Conservation (phyloP, 2,797 vertebrate genomes). For the Poecilia velifera region DNA sequence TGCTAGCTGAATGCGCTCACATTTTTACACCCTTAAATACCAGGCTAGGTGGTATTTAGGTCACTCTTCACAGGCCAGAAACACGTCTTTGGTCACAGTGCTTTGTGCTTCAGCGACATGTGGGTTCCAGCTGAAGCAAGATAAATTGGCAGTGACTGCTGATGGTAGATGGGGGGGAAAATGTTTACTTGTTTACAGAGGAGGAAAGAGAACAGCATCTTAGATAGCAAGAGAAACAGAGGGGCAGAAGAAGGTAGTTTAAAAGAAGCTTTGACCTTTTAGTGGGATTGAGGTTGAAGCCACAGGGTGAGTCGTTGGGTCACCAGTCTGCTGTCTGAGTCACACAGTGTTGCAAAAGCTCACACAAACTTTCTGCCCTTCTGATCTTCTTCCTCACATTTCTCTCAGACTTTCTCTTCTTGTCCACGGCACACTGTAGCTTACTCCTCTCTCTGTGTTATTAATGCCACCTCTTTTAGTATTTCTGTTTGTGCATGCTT, state of each 20-base stretch:
- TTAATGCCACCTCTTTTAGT: constrained; percentile 40
- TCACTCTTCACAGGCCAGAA: constrained; percentile 29
- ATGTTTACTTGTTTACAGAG: constrained; percentile 3
- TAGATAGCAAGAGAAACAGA: constrained; percentile 20
- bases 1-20: constrained; percentile 24
- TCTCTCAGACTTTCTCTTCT: constrained; percentile 22
- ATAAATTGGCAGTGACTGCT: constrained; percentile 24
- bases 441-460: constrained; percentile 17
- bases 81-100: constrained; percentile 30
- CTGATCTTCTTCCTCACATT: constrained; percentile 28
- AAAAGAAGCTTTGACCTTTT: constrained; percentile 61
- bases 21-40: constrained; percentile 50
- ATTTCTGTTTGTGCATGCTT: constrained; percentile 55
- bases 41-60: constrained; percentile 48
- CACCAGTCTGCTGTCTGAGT: constrained; percentile 31
- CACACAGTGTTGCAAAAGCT: constrained; percentile 28
- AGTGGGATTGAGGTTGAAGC: constrained; percentile 31
- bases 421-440: constrained; percentile 9
- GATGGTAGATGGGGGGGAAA: constrained; percentile 34
- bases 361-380: constrained; percentile 40
- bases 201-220: constrained; percentile 8
- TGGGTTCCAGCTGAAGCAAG: constrained; percentile 35
- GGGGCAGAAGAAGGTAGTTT: constrained; percentile 30
- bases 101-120: constrained; percentile 58
- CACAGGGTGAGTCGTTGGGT: constrained; percentile 40